Conservation (phyloP, 2,888 invertebrate species). For the Eristalis pertinax region DNA sequence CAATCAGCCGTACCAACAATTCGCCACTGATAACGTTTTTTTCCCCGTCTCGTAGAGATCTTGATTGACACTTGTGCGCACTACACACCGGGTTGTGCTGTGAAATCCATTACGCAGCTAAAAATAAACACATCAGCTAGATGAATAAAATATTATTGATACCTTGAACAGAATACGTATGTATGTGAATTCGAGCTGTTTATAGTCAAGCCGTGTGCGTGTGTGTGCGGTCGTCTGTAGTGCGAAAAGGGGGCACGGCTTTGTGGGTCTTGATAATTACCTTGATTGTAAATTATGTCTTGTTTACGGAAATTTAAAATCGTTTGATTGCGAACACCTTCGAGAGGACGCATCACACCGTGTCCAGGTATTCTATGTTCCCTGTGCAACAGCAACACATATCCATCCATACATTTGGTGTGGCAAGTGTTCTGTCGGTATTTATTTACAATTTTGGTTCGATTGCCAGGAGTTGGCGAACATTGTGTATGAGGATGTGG, state of each 20-base stretch:
- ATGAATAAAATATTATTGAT: not conserved
- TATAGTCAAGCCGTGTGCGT: not conserved
- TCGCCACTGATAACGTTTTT: constrained; percentile 11
- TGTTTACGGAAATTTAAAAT: constrained; percentile 2
- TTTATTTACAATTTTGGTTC: not conserved
- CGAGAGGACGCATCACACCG: not conserved
- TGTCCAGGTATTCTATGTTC: not conserved
- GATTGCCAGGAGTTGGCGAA: not conserved
- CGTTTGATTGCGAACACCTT: not conserved
- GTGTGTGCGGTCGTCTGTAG: not conserved
- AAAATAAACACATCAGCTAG: not conserved
- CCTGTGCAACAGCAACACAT: too few relatives aligned
- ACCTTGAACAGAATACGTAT: not conserved
- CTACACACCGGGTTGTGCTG: not conserved
- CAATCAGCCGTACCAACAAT: not conserved
- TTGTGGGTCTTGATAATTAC: not conserved
- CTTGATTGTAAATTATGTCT: not conserved
- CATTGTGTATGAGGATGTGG: not conserved
- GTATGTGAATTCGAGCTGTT: not conserved
- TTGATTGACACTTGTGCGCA: constrained; percentile 9
- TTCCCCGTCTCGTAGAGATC: not conserved
- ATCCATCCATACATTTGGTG: not conserved
- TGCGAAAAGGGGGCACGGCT: not conserved
- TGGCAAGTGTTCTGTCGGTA: not conserved
- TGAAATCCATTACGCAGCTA: not conserved